Conservation (phyloP, 1,140 invertebrate species). For the Hormaphis cornu region DNA sequence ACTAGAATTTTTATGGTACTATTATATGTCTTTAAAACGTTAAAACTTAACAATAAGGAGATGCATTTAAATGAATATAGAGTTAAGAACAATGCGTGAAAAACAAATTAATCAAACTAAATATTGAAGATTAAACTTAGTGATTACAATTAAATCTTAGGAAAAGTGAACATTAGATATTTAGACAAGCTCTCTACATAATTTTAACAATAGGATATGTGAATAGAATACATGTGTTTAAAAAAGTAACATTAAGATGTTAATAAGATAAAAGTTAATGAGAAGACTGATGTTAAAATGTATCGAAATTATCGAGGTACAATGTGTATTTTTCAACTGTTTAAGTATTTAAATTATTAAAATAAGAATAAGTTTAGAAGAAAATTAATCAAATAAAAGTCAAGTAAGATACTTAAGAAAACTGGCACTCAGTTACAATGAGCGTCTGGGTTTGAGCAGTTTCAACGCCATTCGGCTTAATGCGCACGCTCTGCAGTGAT, state of each 20-base stretch:
- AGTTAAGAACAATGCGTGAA: slow-evolving; percentile 15
- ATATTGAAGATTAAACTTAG: slow-evolving; percentile 1
- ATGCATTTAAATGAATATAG: not conserved
- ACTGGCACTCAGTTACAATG: slow-evolving; percentile 21
- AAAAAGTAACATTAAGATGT: not conserved
- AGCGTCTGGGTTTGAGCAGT: slow-evolving; percentile 26
- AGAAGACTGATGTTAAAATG: slow-evolving; percentile 30
- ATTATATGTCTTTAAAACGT: not conserved
- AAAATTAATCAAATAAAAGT: slow-evolving; percentile 5
- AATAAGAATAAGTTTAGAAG: slow-evolving; percentile 14
- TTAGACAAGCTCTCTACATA: not conserved
- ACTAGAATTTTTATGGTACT: not conserved
- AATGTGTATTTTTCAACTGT: slow-evolving; percentile 15
- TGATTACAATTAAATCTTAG: not conserved
- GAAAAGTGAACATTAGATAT: slow-evolving; percentile 6
- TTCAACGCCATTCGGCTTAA: slow-evolving; percentile 22
- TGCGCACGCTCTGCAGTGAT: slow-evolving; percentile 29
- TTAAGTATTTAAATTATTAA: slow-evolving; percentile 17
- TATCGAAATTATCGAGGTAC: not conserved
- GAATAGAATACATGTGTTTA: slow-evolving; percentile 1
- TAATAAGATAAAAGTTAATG: not conserved
- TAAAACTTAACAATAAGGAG: not conserved
- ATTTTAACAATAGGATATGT: not conserved
- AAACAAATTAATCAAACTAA: not conserved
- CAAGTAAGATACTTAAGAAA: slow-evolving; percentile 11